A percentile compares a stretch with the other conserved stretches of the same genome.
These are phyloP conservation scores for Hyaena hyaena DNA, from an alignment of 2,113 vertebrate genomes.

Conservation along the genomic window DNA sequence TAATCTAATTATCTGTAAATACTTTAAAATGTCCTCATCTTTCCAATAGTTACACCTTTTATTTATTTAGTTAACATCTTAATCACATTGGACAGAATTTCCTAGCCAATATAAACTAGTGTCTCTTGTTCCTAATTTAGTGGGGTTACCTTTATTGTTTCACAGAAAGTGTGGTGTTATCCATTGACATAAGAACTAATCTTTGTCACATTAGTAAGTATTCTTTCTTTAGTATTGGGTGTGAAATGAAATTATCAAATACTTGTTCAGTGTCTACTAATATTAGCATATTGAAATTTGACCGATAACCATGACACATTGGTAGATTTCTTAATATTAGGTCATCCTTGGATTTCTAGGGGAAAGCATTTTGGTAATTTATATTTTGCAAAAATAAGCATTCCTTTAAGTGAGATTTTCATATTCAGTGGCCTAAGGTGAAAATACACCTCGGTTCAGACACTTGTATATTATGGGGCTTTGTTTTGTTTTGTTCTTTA, in stretches of 20 bases:
- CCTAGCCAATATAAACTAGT: background rate
- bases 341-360: background rate
- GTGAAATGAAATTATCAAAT: background rate
- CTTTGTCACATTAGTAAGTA: background rate
- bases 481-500: background rate
- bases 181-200: background rate
- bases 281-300: background rate
- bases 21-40: background rate
- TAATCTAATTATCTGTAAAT: background rate
- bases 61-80: background rate
- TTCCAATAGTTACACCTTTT: background rate
- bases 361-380: background rate
- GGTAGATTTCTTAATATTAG: background rate
- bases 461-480: background rate
- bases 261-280: background rate
- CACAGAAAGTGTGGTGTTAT: background rate
- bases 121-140: background rate
- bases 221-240: background rate
- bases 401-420: background rate
- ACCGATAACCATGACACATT: background rate
- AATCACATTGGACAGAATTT: background rate
- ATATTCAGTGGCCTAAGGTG: background rate
- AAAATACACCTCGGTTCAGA: background rate
- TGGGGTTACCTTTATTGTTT: background rate
- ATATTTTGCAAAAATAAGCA: background rate